These are phyloP conservation scores for Isurus oxyrinchus DNA, from an alignment of 2,113 vertebrate genomes.

Conservation along the genomic window DNA sequence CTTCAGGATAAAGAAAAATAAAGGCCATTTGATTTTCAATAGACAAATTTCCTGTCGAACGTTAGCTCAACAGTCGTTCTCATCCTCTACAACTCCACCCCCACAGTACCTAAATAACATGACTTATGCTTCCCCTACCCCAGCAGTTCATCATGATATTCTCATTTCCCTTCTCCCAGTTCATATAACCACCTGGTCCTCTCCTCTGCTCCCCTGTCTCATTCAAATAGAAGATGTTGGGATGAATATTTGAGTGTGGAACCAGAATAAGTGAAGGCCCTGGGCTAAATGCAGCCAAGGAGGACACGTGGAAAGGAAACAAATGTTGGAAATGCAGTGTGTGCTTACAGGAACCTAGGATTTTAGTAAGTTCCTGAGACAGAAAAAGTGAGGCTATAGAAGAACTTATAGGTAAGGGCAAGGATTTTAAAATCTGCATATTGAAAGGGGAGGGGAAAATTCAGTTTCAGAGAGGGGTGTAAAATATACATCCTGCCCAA, in stretches of 20 bases:
- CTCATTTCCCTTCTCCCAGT: background rate
- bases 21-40: background rate
- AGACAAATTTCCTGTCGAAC: background rate
- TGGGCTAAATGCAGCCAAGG: background rate
- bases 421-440: background rate
- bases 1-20: background rate
- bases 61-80: background rate
- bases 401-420: background rate
- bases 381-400: no score
- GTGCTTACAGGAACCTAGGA: background rate
- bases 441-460: background rate
- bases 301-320: background rate
- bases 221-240: background rate
- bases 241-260: background rate
- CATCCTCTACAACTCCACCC: background rate
- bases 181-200: background rate
- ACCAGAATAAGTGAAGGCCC: background rate
- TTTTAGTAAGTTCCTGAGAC: background rate
- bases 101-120: background rate
- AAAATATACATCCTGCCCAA: background rate
- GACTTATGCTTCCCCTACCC: background rate
- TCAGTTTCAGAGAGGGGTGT: background rate
- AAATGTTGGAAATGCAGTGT: background rate
- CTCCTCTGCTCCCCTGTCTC: background rate
- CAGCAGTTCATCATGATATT: background rate